Conservation (phyloP, 2,888 invertebrate genomes). For the Thecophora atra region DNA sequence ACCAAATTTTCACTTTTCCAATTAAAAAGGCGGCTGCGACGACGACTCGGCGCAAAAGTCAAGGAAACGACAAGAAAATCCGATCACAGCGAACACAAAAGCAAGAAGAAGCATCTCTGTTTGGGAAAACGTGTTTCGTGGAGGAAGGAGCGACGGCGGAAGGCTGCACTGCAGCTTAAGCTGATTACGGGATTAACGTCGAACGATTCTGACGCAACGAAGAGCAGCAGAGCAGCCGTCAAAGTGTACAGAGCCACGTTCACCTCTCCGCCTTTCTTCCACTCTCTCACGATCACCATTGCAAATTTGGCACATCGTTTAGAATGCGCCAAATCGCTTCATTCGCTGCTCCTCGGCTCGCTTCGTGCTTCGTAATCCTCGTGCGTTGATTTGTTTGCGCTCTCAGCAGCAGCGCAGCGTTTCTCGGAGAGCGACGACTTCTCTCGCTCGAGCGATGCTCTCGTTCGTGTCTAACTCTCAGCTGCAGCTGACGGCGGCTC, state of each 20-base stretch:
- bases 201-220: slow-evolving; percentile 55
- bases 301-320: slow-evolving; percentile 27
- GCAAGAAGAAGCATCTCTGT: background rate
- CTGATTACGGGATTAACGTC: slow-evolving; percentile 64
- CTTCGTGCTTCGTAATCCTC: slow-evolving; percentile 14
- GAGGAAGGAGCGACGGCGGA: background rate
- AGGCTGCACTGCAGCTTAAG: slow-evolving; percentile 49
- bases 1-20: slow-evolving; percentile 27
- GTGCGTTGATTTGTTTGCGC: slow-evolving; percentile 9
- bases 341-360: background rate
- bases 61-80: slow-evolving; percentile 20
- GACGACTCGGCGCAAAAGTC: slow-evolving; percentile 38
- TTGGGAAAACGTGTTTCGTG: background rate
- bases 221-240: background rate
- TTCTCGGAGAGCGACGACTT: background rate
- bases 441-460: slow-evolving; percentile 43
- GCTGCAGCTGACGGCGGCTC: slow-evolving; percentile 46
- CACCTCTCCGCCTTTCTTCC: slow-evolving; percentile 37
- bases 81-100: background rate
- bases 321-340: background rate
- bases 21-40: slow-evolving; percentile 29
- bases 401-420: background rate
- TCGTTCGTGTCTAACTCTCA: slow-evolving; percentile 58
- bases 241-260: background rate
- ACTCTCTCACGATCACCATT: slow-evolving; percentile 14